Percentiles rank a stretch among this genome's conserved stretches.
Conservation (phyloP, 37 sponge, comb jelly and placozoan genomes). For the Bolinopsis microptera region DNA sequence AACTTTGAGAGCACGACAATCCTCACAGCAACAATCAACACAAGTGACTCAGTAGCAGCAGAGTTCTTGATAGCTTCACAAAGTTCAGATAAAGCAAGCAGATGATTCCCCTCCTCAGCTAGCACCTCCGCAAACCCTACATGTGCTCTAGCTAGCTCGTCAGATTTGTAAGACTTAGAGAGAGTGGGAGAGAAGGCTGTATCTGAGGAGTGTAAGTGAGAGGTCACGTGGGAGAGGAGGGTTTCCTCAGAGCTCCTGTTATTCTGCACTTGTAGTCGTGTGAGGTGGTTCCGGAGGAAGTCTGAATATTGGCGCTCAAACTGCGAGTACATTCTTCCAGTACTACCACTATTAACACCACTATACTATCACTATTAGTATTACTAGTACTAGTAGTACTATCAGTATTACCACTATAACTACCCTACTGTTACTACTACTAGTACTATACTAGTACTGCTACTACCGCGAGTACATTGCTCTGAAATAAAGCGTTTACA, state of each 20-base stretch:
- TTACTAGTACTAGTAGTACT: too few relatives aligned
- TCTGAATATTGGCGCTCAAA: constrained; percentile 33
- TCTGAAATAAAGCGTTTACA: too few relatives aligned
- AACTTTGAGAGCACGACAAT: neutral
- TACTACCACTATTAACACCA: too few relatives aligned
- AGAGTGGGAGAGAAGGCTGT: neutral
- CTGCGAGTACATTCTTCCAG: constrained; percentile 57
- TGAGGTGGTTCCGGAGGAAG: constrained; percentile 20
- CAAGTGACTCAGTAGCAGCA: neutral
- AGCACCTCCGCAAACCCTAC: constrained; percentile 8
- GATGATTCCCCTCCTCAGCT: neutral
- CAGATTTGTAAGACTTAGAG: neutral
- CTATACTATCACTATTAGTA: too few relatives aligned
- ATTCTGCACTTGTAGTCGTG: neutral
- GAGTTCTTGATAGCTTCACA: constrained; percentile 2
- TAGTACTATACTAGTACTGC: too few relatives aligned
- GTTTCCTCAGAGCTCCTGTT: neutral
- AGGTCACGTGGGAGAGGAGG: neutral
- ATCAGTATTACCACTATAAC: too few relatives aligned
- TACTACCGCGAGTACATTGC: too few relatives aligned
- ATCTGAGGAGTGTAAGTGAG: neutral
- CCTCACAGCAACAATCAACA: neutral
- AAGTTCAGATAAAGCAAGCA: neutral
- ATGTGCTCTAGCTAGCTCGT: constrained; percentile 40
- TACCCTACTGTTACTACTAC: too few relatives aligned